Percentiles rank a stretch among this genome's conserved stretches.
Conservation (phyloP, 2,888 invertebrate genomes). For the Ormyrus nitidulus region DNA sequence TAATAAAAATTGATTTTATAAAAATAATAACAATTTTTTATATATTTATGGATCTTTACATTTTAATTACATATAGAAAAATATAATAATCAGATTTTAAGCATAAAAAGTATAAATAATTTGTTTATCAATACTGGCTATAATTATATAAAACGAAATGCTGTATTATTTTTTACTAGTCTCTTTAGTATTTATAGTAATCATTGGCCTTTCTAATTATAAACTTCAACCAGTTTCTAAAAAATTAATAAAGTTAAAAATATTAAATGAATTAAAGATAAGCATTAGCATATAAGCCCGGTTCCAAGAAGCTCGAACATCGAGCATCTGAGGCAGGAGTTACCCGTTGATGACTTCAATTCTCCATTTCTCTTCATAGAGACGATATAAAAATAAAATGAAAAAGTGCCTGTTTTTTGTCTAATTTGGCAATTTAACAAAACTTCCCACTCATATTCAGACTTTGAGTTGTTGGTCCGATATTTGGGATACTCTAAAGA, state of each 20-base stretch:
- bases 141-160: not conserved
- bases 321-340: too few species aligned
- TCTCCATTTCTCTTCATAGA: too few species aligned
- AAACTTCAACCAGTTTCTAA: slow-evolving; percentile 64
- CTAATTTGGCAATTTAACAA: too few species aligned
- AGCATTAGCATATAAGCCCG: not conserved
- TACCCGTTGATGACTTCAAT: too few species aligned
- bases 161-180: too few species aligned
- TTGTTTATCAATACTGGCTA: slow-evolving; percentile 2
- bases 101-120: not conserved
- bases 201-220: slow-evolving; percentile 66
- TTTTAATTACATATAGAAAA: slow-evolving; percentile 2
- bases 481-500: too few species aligned
- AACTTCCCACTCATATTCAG: too few species aligned
- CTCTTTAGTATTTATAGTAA: slow-evolving; percentile 58
- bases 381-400: too few species aligned
- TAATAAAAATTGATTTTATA: not conserved
- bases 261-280: slow-evolving; percentile 63
- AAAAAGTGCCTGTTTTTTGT: too few species aligned
- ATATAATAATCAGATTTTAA: not conserved
- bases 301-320: too few species aligned
- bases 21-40: not conserved
- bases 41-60: not conserved
- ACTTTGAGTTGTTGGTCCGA: too few species aligned
- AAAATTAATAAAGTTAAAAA: slow-evolving; percentile 47